A percentile compares a stretch with the other conserved stretches of the same genome.
Evolutionary conservation across 30 jellyfish, hydroid and myxozoan species (phyloP).

Genomic region (Sanderia malayensis): DNA sequence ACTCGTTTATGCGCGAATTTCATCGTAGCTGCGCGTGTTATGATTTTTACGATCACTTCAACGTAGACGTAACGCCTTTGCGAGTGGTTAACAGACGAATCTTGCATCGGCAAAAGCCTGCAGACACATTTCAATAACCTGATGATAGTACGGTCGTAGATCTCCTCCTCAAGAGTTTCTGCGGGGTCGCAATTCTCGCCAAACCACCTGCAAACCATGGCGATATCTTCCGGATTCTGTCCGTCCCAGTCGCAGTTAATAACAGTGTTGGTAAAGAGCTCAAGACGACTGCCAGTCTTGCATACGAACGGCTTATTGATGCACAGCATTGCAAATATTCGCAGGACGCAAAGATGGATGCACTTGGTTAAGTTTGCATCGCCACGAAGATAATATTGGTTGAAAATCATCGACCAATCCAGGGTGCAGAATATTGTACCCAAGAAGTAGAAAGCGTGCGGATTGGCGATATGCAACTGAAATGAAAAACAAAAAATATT

Average conservation of each 20-base stretch:
- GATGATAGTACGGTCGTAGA: conserved; percentile 1
- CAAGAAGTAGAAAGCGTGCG: conserved; percentile 61
- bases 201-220: conserved; percentile 56
- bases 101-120: background rate
- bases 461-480: conserved; percentile 43
- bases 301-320: conserved; percentile 33
- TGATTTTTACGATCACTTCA: conserved; percentile 11
- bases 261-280: conserved; percentile 14
- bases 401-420: conserved; percentile 51
- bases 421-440: conserved; percentile 49
- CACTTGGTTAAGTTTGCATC: conserved; percentile 3
- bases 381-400: conserved; percentile 14
- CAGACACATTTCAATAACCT: conserved; percentile 35
- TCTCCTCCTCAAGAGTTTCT: conserved; percentile 30
- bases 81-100: background rate
- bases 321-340: conserved; percentile 55
- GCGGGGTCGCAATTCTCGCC: conserved; percentile 69
- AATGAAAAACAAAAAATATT: background rate
- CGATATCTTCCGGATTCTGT: conserved; percentile 35
- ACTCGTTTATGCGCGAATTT: conserved; percentile 1
- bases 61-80: conserved; percentile 50
- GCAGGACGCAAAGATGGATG: conserved; percentile 39
- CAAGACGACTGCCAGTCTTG: conserved; percentile 13
- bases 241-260: conserved; percentile 36
- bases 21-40: conserved; percentile 19